Percentiles rank a stretch among this genome's conserved stretches.
These are phyloP conservation scores for Rhinichthys osculus DNA, from an alignment of 2,797 vertebrate species.

Conservation along the genomic window DNA sequence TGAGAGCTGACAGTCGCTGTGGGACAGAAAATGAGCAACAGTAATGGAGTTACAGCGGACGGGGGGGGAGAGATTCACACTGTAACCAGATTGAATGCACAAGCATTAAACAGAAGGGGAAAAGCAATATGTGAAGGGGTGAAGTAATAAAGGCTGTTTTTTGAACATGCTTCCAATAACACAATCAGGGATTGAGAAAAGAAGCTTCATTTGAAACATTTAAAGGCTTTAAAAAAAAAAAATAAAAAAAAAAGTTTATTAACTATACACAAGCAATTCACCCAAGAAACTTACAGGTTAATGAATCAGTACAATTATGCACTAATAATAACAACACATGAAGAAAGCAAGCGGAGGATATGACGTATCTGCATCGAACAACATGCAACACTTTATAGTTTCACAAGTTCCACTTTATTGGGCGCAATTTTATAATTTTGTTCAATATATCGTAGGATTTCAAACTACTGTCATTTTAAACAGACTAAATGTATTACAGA, in stretches of 20 bases:
- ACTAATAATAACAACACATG: background rate
- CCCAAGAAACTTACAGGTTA: background rate
- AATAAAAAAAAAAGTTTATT: slow-evolving; percentile 23
- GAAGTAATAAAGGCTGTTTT: background rate
- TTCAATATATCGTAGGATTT: background rate
- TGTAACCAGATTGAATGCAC: slow-evolving; percentile 16
- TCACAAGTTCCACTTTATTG: background rate
- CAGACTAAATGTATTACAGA: background rate
- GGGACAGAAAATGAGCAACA: slow-evolving; percentile 25
- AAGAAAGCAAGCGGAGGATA: background rate
- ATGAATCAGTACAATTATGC: background rate
- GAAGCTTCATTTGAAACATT: slow-evolving; percentile 19
- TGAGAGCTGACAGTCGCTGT: slow-evolving; percentile 66
- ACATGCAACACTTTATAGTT: background rate
- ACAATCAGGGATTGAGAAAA: slow-evolving; percentile 29
- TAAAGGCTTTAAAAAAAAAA: background rate
- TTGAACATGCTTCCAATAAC: background rate
- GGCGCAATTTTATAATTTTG: background rate
- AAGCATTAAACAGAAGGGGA: background rate
- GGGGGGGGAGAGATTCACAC: slow-evolving; percentile 3
- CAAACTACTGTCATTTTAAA: background rate
- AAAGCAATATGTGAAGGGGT: slow-evolving; percentile 18
- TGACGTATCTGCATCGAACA: slow-evolving; percentile 1
- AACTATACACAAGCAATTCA: slow-evolving; percentile 25
- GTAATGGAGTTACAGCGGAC: slow-evolving; percentile 18